Conservation (phyloP, 1,140 invertebrate genomes). For the Zaprionus gabonicus region DNA sequence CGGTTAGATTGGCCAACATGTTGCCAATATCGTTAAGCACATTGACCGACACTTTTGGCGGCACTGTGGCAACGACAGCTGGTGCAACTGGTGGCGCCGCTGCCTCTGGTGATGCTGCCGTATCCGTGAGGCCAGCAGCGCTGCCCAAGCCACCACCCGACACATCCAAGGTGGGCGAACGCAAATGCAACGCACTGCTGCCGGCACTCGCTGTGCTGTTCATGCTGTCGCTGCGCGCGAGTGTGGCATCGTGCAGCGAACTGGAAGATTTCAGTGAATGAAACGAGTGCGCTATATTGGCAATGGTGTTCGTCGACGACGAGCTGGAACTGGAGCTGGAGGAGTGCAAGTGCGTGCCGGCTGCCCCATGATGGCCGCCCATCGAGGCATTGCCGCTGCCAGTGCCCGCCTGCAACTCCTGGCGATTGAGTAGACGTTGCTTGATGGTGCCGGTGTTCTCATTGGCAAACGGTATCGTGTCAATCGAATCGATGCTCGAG, state of each 20-base stretch:
- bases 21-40: constrained; percentile 98
- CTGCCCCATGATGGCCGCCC: constrained; percentile 42
- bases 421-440: constrained; percentile 84
- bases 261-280: constrained; percentile 83
- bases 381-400: constrained; percentile 12
- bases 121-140: background rate
- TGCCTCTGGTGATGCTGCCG: constrained; percentile 25
- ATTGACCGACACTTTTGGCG: constrained; percentile 90
- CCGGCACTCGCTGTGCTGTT: constrained; percentile 73
- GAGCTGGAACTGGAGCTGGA: constrained; percentile 84
- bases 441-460: constrained; percentile 99
- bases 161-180: constrained; percentile 75
- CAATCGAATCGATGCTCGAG: constrained; percentile 96
- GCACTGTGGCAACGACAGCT: constrained; percentile 25
- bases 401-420: constrained; percentile 63
- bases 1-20: constrained; percentile 97
- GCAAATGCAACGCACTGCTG: constrained; percentile 66
- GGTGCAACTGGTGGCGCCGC: constrained; percentile 18
- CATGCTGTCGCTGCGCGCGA: constrained; percentile 75
- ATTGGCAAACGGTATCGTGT: constrained; percentile 98
- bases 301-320: constrained; percentile 83
- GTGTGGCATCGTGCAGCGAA: constrained; percentile 78
- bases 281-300: constrained; percentile 83
- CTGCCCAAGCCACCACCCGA: constrained; percentile 13
- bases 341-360: constrained; percentile 69